Percentiles rank a stretch among this genome's conserved stretches.
Conservation (phyloP, 64 coral and sea anemone genomes). For the Porites lutea region DNA sequence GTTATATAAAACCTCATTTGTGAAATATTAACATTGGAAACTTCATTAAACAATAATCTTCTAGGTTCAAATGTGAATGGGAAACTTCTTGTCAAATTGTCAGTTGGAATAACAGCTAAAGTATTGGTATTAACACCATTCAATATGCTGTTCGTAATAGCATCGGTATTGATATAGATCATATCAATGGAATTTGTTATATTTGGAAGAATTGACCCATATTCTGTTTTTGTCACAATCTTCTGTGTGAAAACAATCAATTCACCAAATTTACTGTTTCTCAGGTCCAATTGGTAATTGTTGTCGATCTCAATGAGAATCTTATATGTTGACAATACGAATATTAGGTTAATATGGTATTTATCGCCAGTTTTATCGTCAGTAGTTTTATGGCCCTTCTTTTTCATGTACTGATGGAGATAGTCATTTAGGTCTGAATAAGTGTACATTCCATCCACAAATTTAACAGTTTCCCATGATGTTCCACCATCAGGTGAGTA, state of each 20-base stretch:
- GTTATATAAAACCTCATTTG: too few species aligned
- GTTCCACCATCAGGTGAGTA: too few species aligned
- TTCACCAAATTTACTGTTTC: slow-evolving; percentile 7
- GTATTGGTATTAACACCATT: slow-evolving; percentile 24
- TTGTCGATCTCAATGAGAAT: not conserved
- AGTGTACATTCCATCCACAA: slow-evolving; percentile 8
- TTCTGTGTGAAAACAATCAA: slow-evolving; percentile 32
- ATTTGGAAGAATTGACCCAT: slow-evolving; percentile 18
- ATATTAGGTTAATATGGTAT: slow-evolving; percentile 21
- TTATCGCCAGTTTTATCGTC: not conserved
- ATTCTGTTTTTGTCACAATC: not conserved
- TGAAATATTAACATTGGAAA: too few species aligned
- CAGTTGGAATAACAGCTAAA: slow-evolving; percentile 44
- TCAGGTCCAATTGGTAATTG: slow-evolving; percentile 10
- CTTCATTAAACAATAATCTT: too few species aligned
- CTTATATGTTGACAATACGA: slow-evolving; percentile 49
- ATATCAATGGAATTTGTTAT: slow-evolving; percentile 56
- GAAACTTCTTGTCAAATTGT: not conserved
- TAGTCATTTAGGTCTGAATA: slow-evolving; percentile 14
- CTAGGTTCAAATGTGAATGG: too few species aligned
- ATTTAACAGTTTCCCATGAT: too few species aligned
- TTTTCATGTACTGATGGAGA: slow-evolving; percentile 18
- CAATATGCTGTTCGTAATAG: slow-evolving; percentile 11
- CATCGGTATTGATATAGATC: not conserved
- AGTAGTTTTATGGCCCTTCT: too few species aligned